A percentile compares a stretch with the other conserved stretches of the same genome.
phyloP scores from a whole-genome alignment of 1,140 invertebrate species.

The Calliopsis andreniformis region DNA sequence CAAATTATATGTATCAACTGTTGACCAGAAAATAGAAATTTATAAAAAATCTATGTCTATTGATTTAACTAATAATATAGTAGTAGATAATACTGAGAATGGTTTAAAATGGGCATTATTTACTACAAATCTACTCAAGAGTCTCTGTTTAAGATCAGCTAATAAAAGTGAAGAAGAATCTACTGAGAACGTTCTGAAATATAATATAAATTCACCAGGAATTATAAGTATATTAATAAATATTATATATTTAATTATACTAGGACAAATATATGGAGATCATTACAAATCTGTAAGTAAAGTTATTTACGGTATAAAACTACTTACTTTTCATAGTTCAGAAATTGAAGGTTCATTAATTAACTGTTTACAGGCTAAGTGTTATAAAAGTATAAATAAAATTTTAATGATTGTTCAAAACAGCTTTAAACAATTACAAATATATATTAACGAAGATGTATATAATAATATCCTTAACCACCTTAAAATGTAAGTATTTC shows the following conservation, averaged over 20 bases:
- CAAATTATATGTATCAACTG: constrained; percentile 65
- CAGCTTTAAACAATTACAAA: constrained; percentile 48
- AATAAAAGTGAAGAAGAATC: neutral
- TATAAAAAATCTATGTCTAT: constrained; percentile 57
- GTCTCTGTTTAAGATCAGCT: constrained; percentile 51
- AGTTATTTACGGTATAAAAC: neutral
- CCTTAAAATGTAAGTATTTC: constrained; percentile 28
- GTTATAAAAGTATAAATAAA: constrained; percentile 54
- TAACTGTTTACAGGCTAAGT: constrained; percentile 45
- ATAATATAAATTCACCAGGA: constrained; percentile 39
- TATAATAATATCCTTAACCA: constrained; percentile 42
- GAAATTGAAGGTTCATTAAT: neutral
- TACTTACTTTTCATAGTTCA: neutral
- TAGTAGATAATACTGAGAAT: constrained; percentile 67
- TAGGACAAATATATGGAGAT: constrained; percentile 67
- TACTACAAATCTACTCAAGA: constrained; percentile 72
- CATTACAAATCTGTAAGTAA: constrained; percentile 75
- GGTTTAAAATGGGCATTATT: constrained; percentile 76
- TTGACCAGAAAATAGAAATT: constrained; percentile 60
- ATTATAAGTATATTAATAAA: constrained; percentile 56
- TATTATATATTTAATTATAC: constrained; percentile 64
- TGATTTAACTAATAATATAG: constrained; percentile 55
- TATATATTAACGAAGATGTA: constrained; percentile 46
- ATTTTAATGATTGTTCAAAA: constrained; percentile 42
- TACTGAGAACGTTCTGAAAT: neutral